Base-by-base conservation (phyloP, 2,888 invertebrate genomes). In the Drosophila villosipedis region DNA sequence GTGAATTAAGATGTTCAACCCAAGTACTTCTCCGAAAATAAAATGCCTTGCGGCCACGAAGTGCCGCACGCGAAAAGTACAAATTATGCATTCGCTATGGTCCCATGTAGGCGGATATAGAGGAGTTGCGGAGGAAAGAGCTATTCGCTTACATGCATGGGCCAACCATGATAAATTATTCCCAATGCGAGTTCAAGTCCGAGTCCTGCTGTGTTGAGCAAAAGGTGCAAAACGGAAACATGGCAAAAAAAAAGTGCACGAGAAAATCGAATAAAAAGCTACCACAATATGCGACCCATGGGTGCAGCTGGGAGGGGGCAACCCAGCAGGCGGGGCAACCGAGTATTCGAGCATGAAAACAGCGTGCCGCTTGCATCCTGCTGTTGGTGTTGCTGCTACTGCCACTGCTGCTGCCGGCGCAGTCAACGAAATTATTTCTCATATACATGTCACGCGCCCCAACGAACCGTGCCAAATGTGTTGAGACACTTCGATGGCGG, bases 341-440 rank as follows among this genome's bases (percentile, higher is more conserved):
- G 62, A n/a, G 62, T 49, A 60, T 33, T 52, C 76, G 78, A 79
- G 87, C 83, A 83, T 86, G 76, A 90, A 91, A 87, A 87, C 81
- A 77, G 81, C 80, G 83, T 77, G 83, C 82, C 83, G 72, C 76
- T 65, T 79, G 75, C 82, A 82, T 73, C 84, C 76, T 76, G 68
- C 62, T 22, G 22, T 12, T 28, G 60, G 30, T 16, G 19, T 35
- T 49, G n/a, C 31, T 25, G 28, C 28, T 28, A 28, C 3, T 41
- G 33, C 43, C 53, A 73, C 64, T 49, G 16, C 31, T 41, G 30
- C 30, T 54, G 76, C 67, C 31, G 84, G 89, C 83, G 84, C 88
- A 91, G 80, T 88, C 89, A 83, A 83, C 84, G 85, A 81, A 84
- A 91, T 91, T 90, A 91, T 89, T 91, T 87, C 89, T 91, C 89